Conservation (phyloP, 1,140 invertebrate species). For the Lamellibrachia luymesi region DNA sequence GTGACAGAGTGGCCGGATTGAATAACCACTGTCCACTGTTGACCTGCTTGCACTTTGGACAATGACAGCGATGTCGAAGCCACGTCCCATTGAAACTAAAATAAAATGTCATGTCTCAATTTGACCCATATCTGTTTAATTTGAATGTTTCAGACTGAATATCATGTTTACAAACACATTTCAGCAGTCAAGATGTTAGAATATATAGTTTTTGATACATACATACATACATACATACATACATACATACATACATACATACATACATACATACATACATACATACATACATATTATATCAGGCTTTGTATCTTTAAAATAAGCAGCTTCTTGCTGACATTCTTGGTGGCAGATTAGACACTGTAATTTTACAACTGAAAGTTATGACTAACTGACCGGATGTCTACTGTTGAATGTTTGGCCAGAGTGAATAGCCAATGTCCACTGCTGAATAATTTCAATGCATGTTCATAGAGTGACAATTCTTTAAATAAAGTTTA, state of each 20-base stretch:
- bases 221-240: no score
- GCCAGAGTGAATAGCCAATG: not conserved
- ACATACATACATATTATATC: not conserved
- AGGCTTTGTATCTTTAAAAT: not conserved
- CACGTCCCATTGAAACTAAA: slow-evolving; percentile 31
- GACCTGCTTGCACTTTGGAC: slow-evolving; percentile 28
- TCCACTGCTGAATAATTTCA: no score
- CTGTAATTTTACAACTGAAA: not conserved
- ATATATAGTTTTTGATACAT: no score
- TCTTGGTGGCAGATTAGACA: not conserved
- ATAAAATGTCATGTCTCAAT: slow-evolving; percentile 8
- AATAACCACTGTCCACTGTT: slow-evolving; percentile 30
- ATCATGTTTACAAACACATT: not conserved
- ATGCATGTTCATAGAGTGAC: not conserved
- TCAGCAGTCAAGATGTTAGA: not conserved
- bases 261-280: no score
- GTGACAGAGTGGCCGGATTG: slow-evolving; percentile 6
- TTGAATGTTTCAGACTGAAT: not conserved
- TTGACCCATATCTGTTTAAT: not conserved
- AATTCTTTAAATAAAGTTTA: no score
- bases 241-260: no score
- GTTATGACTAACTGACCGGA: not conserved
- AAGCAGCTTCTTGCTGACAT: not conserved
- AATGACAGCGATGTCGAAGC: slow-evolving; percentile 36
- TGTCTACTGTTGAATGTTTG: not conserved